These are phyloP conservation scores for Gandaritis pyraliata DNA, from an alignment of 2,888 invertebrate species.

Conservation along the genomic window DNA sequence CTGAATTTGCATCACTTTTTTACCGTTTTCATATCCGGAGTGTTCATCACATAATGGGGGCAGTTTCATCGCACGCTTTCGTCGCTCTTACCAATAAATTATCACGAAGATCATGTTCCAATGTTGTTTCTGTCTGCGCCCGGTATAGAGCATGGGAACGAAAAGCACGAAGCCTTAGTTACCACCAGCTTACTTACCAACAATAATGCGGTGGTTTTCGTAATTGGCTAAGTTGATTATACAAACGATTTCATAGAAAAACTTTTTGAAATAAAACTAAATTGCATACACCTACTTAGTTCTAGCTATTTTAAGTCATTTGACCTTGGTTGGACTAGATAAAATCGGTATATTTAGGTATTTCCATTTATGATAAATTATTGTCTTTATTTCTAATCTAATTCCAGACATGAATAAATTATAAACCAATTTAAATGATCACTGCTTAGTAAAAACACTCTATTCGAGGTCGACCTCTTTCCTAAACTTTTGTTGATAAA, in stretches of 20 bases:
- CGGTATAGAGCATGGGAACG: constrained; percentile 68
- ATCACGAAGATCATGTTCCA: constrained; percentile 78
- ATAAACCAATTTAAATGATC: constrained; percentile 9
- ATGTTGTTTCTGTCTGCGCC: constrained; percentile 63
- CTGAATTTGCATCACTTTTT: neutral
- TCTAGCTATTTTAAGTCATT: neutral
- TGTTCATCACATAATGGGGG: constrained; percentile 62
- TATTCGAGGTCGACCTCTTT: constrained; percentile 68
- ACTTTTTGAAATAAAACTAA: no score
- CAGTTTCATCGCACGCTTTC: constrained; percentile 67
- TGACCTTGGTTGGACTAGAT: neutral
- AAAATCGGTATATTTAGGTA: neutral
- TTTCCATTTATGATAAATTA: neutral
- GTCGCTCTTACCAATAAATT: constrained; percentile 73
- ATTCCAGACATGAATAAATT: constrained; percentile 9
- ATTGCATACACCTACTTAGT: no score
- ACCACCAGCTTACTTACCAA: constrained; percentile 8
- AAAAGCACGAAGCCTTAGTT: constrained; percentile 30
- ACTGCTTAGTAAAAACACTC: constrained; percentile 54
- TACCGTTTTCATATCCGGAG: neutral
- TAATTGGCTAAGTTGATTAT: neutral
- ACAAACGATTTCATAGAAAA: no score
- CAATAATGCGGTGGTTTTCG: constrained; percentile 1
- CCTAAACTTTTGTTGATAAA: constrained; percentile 50
- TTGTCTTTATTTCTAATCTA: neutral